Evolutionary conservation across 2,113 vertebrate species (phyloP).

Genomic region (Calonectris borealis): DNA sequence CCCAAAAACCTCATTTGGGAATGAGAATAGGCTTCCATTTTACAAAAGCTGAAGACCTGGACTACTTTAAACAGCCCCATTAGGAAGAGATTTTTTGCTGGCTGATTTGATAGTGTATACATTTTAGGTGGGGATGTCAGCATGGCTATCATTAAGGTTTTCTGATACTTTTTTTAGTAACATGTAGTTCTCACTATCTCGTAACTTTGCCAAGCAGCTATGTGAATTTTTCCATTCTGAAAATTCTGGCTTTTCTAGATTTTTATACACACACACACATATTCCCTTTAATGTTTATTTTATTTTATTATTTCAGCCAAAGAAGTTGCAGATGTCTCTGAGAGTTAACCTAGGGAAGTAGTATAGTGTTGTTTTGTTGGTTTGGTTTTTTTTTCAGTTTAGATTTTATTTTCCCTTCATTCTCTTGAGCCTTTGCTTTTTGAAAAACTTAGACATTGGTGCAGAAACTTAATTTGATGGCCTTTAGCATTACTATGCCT

Average conservation of each 20-base stretch:
- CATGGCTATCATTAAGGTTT: background rate
- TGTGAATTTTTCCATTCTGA: background rate
- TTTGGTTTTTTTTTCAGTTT: rapidly evolving
- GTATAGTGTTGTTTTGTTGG: background rate
- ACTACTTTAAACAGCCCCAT: background rate
- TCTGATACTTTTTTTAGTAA: background rate
- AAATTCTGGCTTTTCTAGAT: background rate
- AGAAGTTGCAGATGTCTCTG: background rate
- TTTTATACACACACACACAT: background rate
- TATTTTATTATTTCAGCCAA: background rate
- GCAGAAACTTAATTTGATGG: background rate
- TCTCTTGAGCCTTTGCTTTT: background rate
- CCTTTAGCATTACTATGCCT: background rate
- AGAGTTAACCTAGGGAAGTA: background rate
- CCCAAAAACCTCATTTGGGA: background rate
- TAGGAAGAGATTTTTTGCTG: background rate
- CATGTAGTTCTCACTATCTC: background rate
- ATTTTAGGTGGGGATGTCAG: background rate
- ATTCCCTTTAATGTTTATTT: background rate
- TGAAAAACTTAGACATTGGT: background rate
- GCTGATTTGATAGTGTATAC: background rate
- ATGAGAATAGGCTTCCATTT: background rate
- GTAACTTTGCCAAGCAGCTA: background rate
- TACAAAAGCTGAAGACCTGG: background rate
- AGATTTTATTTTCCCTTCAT: background rate